phyloP scores from a whole-genome alignment of 2,113 vertebrate genomes.

The Chamaea fasciata region DNA sequence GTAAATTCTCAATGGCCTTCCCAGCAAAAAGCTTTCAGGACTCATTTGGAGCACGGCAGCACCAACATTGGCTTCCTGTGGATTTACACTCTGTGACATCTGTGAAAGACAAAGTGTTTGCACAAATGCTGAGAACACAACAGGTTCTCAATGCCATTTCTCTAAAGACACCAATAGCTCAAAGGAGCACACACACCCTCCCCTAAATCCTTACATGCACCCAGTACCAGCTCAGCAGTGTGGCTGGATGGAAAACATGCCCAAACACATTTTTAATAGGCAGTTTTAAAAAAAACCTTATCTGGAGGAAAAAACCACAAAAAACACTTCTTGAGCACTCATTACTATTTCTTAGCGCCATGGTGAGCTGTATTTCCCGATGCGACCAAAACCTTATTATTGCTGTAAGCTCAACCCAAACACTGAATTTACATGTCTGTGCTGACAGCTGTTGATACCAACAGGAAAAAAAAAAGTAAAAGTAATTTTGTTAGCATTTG shows the following conservation, averaged over 20 bases:
- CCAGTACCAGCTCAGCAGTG: neutral
- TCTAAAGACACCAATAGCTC: neutral
- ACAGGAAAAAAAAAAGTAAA: neutral
- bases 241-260: neutral
- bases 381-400: neutral
- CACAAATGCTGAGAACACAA: slow-evolving; percentile 41
- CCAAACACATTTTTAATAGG: neutral
- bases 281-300: neutral
- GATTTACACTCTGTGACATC: neutral
- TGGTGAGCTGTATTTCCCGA: neutral
- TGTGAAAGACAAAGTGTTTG: neutral
- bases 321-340: neutral
- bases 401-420: neutral
- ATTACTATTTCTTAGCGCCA: neutral
- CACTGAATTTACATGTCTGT: neutral
- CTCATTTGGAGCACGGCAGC: neutral
- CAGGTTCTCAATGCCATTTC: neutral
- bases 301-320: accelerated
- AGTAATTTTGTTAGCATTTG: neutral
- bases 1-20: neutral
- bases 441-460: neutral
- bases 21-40: neutral
- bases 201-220: neutral
- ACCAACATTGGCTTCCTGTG: neutral
- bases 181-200: neutral